Base-by-base conservation (phyloP, 2,888 invertebrate genomes). In the Ornithoptera priamus region DNA sequence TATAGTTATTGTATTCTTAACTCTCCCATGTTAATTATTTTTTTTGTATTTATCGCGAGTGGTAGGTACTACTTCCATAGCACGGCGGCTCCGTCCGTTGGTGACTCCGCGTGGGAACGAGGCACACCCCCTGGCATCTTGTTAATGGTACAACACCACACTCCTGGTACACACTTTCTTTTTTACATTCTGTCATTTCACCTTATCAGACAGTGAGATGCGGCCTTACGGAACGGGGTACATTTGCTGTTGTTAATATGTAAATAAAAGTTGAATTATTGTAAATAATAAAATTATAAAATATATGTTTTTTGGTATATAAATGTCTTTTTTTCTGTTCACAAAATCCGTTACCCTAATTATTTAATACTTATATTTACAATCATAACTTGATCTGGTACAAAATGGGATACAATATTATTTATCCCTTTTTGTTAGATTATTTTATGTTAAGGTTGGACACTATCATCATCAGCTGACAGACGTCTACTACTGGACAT, bases 261-360 rank as follows among this genome's bases (percentile, higher is more conserved):
- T 92, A 92, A 91, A 92, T 92, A 92, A 92, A 91, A 90, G 91
- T 92, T 92, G 85, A 90, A 89, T 84, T 90, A 90, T 92, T 92
- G 91, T 92, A 92, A 89, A 91, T 90, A 91, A 89, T 89, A 86
- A 89, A 89, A 89, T 80, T 89, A 89, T 88, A 87, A 89, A 90
- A 88, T 90, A 92, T 91, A 90, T 91, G 92, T 92, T 92, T 91
- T 91, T 92, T 91, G 89, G 87, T 91, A 90, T 88, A 86, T 67
- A 73, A 69, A 74, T 76, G 76, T 74, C 83, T 74, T 85, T 81
- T 85, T 67, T 56, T 15, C 15, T 50, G 1, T 12, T 50, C 18
- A 18, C 15, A 4, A 50, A 50, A 17, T 17, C 50, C 5, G 0
- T 5, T 5, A 17, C 15, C 50, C 17, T 39, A 10, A 39, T 0